Base-by-base conservation (phyloP, 1,140 invertebrate species). In the Proales similis region DNA sequence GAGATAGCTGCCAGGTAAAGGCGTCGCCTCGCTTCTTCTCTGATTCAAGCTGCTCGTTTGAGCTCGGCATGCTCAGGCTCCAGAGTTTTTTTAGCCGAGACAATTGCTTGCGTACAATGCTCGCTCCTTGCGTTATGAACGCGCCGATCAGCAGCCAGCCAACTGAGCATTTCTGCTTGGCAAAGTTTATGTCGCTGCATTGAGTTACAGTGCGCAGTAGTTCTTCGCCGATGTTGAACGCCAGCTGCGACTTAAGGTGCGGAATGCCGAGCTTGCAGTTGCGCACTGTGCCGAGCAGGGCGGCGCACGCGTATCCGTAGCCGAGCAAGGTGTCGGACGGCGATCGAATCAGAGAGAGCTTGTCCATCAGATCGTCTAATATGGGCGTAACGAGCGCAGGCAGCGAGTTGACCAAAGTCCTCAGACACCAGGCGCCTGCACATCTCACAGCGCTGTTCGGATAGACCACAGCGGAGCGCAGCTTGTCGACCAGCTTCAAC, bases 1-100 rank as follows among this genome's bases (percentile, higher is more conserved):
- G 76, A 1, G 92, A 94, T 17, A 97, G 88, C 80, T 96, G 91
- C 94, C 94, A 98, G 36, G 93, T 98, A 72, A 97, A 97, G 0
- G 90, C 87, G 80, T 98, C 94, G 5, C 94, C 94, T 63, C 93
- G 81, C 0, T 88, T 86, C 71, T 95, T 96, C 77, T 98, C 93
- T 5, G 88, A 90, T 70, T 97, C 93, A 19, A 97, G 79, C 74
- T 98, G 92, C 71, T 94, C 94, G 26, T 84, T 84, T 0, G 90
- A 94, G 38, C 90, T 81, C 0, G 94, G 93, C 74, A 99, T 98
- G 24, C 91, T 92, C 76, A 95, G 95, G 68, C 90, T 83, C 95
- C 95, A 99, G 2, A 99, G 75, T 3, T 95, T 73, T 57, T 96
- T 72, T 86, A 98, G 90, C 65, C 92, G 79, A 0, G 91, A 90